Percentiles rank a stretch among this genome's conserved stretches.
Conservation (phyloP, 2,113 vertebrate genomes). For the Condylura cristata region DNA sequence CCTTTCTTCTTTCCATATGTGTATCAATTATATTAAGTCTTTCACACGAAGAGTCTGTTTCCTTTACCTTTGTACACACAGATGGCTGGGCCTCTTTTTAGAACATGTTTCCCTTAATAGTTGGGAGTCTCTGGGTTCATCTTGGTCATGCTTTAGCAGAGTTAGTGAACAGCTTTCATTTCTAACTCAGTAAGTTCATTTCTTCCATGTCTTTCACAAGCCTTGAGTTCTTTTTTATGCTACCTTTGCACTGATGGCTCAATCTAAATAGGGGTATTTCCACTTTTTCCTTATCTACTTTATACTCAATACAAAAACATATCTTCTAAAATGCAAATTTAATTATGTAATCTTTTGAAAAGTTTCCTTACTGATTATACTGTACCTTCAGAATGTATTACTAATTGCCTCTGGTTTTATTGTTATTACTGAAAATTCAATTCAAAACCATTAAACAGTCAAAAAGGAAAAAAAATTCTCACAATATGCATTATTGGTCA, state of each 20-base stretch:
- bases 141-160: too few relatives aligned
- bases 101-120: too few relatives aligned
- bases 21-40: too few relatives aligned
- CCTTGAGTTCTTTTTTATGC: background rate
- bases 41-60: too few relatives aligned
- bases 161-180: background rate
- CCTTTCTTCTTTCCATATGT: too few relatives aligned
- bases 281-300: background rate
- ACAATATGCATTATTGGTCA: background rate
- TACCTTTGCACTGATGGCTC: background rate
- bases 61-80: too few relatives aligned
- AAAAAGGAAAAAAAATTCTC: background rate
- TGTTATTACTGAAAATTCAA: background rate
- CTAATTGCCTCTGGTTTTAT: background rate
- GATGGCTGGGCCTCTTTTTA: too few relatives aligned
- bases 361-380: background rate
- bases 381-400: background rate
- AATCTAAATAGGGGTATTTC: background rate
- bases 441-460: background rate
- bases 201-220: background rate
- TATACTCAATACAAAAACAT: background rate
- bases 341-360: background rate
- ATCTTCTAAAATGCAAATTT: background rate
- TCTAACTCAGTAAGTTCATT: background rate
- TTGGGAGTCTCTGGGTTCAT: too few relatives aligned